Base-by-base conservation (phyloP, 2,113 vertebrate genomes). In the Mus spicilegus region DNA sequence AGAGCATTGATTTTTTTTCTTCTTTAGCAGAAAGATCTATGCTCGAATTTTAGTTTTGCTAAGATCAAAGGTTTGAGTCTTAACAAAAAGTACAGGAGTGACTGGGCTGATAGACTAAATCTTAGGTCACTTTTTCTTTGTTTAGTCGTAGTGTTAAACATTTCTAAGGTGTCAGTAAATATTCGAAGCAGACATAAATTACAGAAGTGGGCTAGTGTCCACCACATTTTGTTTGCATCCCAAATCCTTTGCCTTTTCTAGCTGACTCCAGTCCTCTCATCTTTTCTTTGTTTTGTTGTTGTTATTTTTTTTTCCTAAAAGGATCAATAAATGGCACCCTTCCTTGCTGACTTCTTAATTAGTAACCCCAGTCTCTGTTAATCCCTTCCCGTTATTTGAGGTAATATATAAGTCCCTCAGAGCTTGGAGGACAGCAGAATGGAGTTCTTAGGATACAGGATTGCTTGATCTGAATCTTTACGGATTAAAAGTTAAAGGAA, bases 31-130 rank as follows among this genome's bases (percentile, higher is more conserved):
- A 95, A 97, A 97, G 96, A 96, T 97, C 88, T 93, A 80, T 97
- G 73, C 33, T 65, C 78, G 86, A 94, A 93, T 92, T 97, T 97
- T 93, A 95, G 87, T 96, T 96, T 97, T 96, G 56, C 87, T 95
- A 95, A 86, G 94, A 77, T 93, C 56, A 65, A 91, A 92, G 69
- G 20, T 95, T 95, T 97, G 89, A 95, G 81, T 85, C 65, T 78
- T 95, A 90, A 93, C 30, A 67, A 30, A 95, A 90, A 85, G 84
- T 84, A 78, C 26, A 46, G n/a, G 82, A 73, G 42, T 22, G 76
- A 90, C 87, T 92, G 72, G 42, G 19, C 91, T 95, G n/a, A 91
- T 56, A 70, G 49, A 87, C 54, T 81, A 30, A 84, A 76, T 76
- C 51, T 65, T 90, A 84, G 46, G 56, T 82, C n/a, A 56, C 39